Conservation (phyloP, 2,113 vertebrate species). For the Ictidomys tridecemlineatus region DNA sequence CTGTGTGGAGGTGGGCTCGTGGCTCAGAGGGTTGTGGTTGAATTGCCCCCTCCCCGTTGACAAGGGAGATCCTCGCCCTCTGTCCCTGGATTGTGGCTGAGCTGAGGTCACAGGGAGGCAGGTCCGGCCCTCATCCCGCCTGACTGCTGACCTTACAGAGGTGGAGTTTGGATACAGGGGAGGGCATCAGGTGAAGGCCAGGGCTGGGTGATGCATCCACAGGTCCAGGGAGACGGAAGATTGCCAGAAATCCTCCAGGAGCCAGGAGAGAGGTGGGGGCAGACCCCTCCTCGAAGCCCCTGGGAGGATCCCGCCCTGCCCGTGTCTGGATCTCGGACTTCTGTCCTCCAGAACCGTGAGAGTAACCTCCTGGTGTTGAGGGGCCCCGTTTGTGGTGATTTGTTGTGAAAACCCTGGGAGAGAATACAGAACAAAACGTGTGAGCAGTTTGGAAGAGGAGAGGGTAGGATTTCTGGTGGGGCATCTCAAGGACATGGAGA, state of each 20-base stretch:
- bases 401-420: neutral
- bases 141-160: neutral
- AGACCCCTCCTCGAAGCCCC: no score
- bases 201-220: neutral
- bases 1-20: neutral
- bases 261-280: no score
- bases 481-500: neutral
- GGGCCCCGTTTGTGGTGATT: neutral
- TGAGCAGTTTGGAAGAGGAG: neutral
- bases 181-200: neutral
- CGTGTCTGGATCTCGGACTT: accelerated
- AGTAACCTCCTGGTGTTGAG: neutral
- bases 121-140: accelerated
- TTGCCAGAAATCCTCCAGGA: neutral
- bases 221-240: neutral
- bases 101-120: neutral
- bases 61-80: neutral
- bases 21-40: no score
- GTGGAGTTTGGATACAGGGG: neutral
- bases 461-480: no score
- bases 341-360: neutral
- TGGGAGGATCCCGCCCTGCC: no score
- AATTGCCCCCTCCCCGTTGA: neutral
- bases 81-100: neutral
- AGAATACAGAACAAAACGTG: no score